Evolutionary conservation across 2,888 invertebrate genomes (phyloP), one percentile per base, ranked within the genome.

Genomic region (Microctonus aethiopoides): DNA sequence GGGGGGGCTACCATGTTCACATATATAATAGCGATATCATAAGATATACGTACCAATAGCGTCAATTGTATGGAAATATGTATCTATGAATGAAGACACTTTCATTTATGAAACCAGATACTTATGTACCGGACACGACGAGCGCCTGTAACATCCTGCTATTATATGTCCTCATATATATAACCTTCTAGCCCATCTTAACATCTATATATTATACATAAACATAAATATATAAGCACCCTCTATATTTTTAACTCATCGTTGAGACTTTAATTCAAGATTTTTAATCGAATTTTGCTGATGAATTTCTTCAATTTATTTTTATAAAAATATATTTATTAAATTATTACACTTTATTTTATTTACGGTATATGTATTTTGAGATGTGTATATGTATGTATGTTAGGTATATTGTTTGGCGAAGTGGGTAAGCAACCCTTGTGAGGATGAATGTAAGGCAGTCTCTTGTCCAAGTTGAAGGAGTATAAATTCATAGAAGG

Each of bases 21-120:
- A 78, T 78, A 80, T 77, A 83, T 83, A 80, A 82, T 81, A 78
- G 79, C 80, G 81, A 81, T 84, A 84, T 81, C 79, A 78, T 80
- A 80, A 83, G 81, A 81, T 83, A 46, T 16, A 83, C 80, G 79
- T 81, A 80, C 82, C 83, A 84, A 84, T 84, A 84, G 82, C 79
- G 74, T 81, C 84, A 83, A 85, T 85, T 85, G 84, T 85, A 85
- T 85, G 84, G 84, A 85, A 85, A 85, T 85, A 84, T 83, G 80
- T 83, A 82, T 84, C 84, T 84, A 84, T 84, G 84, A 84, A 84
- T 85, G 84, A 85, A 85, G 84, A 84, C 83, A 84, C 84, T 85
- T 84, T 85, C 84, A 81, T 85, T 84, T 84, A 84, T 83, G 83
- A 84, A 84, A 84, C 80, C 80, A 84, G 81, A 83, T 83, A 83